Conservation (phyloP, 2,888 invertebrate genomes). For the Empis livida region DNA sequence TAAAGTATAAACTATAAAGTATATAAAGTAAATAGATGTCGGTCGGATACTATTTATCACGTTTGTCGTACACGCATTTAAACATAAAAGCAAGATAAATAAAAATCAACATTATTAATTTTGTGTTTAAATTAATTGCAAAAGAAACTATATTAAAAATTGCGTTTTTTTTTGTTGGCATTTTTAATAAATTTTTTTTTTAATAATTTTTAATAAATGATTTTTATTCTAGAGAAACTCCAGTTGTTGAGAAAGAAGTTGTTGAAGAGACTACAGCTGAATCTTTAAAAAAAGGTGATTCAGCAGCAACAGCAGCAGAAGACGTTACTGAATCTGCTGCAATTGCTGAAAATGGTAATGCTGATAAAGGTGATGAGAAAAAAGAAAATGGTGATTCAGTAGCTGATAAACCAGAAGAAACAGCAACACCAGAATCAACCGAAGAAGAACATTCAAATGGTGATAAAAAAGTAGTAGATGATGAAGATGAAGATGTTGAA, state of each 20-base stretch:
- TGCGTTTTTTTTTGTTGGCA: background rate
- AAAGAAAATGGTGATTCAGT: constrained; percentile 26
- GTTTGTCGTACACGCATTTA: too few relatives aligned
- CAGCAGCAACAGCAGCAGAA: constrained; percentile 25
- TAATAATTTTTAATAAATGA: constrained; percentile 5
- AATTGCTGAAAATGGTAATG: constrained; percentile 25
- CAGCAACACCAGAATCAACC: constrained; percentile 14
- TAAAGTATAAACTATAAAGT: too few relatives aligned
- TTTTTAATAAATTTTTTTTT: background rate
- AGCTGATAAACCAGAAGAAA: constrained; percentile 23
- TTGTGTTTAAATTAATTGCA: background rate
- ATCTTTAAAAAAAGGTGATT: constrained; percentile 12
- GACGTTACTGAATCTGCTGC: constrained; percentile 21
- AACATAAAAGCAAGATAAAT: too few relatives aligned
- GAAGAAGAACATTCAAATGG: constrained; percentile 16
- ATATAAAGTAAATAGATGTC: too few relatives aligned
- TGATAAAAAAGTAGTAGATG: constrained; percentile 14
- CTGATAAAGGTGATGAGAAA: constrained; percentile 18
- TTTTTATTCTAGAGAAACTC: constrained; percentile 29
- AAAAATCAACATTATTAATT: too few relatives aligned
- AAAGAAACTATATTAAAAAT: background rate
- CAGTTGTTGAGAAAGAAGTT: constrained; percentile 33
- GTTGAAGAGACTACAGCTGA: constrained; percentile 21
- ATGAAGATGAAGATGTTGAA: constrained; percentile 15
- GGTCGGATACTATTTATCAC: too few relatives aligned